Conservation (phyloP, 2,888 invertebrate genomes). For the Caenorhabditis sp. region DNA sequence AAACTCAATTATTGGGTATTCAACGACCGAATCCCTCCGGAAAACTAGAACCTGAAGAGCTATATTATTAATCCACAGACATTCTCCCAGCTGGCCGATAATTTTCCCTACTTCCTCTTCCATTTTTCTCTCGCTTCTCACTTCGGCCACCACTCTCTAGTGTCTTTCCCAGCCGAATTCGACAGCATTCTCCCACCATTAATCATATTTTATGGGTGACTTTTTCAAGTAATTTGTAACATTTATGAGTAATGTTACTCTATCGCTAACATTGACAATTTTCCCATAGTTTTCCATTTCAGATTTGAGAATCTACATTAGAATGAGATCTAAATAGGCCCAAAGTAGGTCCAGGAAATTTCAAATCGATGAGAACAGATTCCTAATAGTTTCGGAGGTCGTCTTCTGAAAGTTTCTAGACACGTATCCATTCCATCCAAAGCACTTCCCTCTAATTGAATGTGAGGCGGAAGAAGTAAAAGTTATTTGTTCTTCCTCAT, state of each 20-base stretch:
- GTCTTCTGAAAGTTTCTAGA: not conserved
- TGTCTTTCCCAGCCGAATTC: not conserved
- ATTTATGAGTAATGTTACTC: not conserved
- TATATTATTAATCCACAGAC: too few relatives aligned
- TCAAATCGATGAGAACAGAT: not conserved
- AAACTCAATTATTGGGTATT: not conserved
- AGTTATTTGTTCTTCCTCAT: not conserved
- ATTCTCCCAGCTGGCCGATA: not conserved
- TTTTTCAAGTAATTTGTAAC: not conserved
- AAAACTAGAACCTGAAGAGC: too few relatives aligned
- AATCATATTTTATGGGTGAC: conserved; percentile 8
- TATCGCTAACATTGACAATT: not conserved
- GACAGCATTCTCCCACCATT: conserved; percentile 25
- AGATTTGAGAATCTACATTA: not conserved
- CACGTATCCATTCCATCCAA: not conserved
- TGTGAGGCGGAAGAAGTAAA: conserved; percentile 1
- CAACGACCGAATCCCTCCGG: not conserved
- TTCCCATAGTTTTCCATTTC: not conserved
- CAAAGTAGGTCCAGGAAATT: not conserved
- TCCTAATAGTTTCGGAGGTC: not conserved
- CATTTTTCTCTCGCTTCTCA: conserved; percentile 22
- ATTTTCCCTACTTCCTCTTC: not conserved
- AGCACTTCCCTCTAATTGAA: not conserved
- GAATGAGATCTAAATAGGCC: conserved; percentile 5
- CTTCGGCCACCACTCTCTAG: conserved; percentile 9